Conservation (phyloP, 2,113 vertebrate genomes). For the Hymenochirus boettgeri region DNA sequence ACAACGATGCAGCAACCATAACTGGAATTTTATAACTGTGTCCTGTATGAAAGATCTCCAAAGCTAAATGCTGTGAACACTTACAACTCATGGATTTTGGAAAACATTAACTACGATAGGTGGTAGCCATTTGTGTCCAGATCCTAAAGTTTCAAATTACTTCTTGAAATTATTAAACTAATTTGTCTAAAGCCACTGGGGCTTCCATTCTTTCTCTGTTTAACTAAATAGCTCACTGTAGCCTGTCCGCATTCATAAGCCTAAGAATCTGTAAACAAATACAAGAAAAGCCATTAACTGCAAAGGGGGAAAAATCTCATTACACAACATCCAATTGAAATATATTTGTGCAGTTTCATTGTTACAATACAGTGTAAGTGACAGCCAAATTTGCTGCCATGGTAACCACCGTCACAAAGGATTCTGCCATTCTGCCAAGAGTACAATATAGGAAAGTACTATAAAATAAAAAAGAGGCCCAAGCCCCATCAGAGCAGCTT, state of each 20-base stretch:
- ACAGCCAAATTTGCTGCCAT: slow-evolving; percentile 37
- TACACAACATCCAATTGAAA: slow-evolving; percentile 41
- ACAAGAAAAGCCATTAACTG: slow-evolving; percentile 40
- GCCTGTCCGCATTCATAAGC: slow-evolving; percentile 37
- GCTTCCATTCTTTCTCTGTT: slow-evolving; percentile 6
- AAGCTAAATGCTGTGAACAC: too few species aligned
- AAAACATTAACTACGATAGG: not conserved
- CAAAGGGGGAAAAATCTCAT: slow-evolving; percentile 35
- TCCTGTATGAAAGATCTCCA: too few species aligned
- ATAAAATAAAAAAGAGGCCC: too few species aligned
- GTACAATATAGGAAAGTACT: not conserved
- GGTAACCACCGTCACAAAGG: slow-evolving; percentile 37
- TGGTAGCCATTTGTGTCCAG: not conserved
- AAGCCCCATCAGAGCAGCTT: too few species aligned
- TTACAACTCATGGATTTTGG: not conserved
- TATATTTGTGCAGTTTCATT: slow-evolving; percentile 37
- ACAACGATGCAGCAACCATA: not conserved
- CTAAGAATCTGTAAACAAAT: slow-evolving; percentile 40
- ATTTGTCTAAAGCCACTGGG: slow-evolving; percentile 4
- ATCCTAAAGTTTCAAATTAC: not conserved
- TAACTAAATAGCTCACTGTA: slow-evolving; percentile 36
- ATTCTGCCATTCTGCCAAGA: too few species aligned
- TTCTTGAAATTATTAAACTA: not conserved
- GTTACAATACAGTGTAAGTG: slow-evolving; percentile 41
- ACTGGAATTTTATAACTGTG: not conserved